Base-by-base conservation (phyloP, 1,140 invertebrate species). In the Gyrodactylus salaris region DNA sequence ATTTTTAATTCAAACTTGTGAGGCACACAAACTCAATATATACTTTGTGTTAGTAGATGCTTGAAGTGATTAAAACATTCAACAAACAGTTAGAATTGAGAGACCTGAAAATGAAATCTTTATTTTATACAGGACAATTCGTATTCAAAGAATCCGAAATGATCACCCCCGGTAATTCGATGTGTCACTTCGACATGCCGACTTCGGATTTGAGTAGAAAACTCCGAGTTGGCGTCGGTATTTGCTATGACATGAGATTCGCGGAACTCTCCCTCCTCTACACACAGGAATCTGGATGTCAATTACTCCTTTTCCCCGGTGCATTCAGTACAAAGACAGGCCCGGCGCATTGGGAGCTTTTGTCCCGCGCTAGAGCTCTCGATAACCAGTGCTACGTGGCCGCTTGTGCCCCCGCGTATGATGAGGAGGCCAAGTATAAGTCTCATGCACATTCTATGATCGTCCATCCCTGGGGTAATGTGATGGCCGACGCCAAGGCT, bases 241-340 rank as follows among this genome's bases (percentile, higher is more conserved):
- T 96, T 76, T 96, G 91, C 77, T 94, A 94, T 78, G 92, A 96
- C 80, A 85, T 95, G 21, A 81, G 91, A 68, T 96, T 95, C 80
- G 72, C 70, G 2, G 25, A 75, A 74, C 24, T 68, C 19, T 23
- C 75, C n/a, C 54, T 68, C 27, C 16, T 73, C 19, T 68, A 74
- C 68, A 16, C 25, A 68, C 20, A 23, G 19, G 16, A 34, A 73
- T n/a, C 21, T 20, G 88, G 88, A 0, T 91, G 89, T 77, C 84
- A 88, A 73, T 80, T 91, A 76, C 79, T 92, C 20, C 81, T 94
- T 16, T 93, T 91, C 80, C 90, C 90, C n/a, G 89, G 86, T 69
- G 90, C 90, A 20, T 95, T 94, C 78, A 94, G 92, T 80, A 88
- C 91, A 86, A 92, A 88, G 19, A 94, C 91, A 0, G 91, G 91